Evolutionary conservation across 2,113 vertebrate species (phyloP).

Genomic region (Maccullochella peelii): DNA sequence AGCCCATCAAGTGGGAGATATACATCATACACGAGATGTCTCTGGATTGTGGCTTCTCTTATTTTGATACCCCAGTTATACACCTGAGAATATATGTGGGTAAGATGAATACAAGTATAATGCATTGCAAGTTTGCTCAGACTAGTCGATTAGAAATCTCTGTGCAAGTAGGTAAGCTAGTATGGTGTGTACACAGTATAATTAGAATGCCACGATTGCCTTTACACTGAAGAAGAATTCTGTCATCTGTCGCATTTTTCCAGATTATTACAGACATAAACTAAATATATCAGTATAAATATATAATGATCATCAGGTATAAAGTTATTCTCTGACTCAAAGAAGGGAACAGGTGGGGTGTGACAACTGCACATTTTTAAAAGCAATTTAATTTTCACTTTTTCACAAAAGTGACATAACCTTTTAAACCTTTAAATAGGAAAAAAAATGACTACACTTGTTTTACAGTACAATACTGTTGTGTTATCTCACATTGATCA

Average conservation of each 20-base stretch:
- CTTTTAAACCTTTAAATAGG: conserved; percentile 11
- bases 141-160: not conserved
- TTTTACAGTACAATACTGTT: not conserved
- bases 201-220: not conserved
- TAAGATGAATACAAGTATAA: not conserved
- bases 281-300: not conserved
- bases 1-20: not conserved
- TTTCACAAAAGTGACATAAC: not conserved
- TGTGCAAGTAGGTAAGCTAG: not conserved
- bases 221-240: not conserved
- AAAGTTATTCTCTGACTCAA: not conserved
- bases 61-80: not conserved
- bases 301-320: not conserved
- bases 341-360: not conserved
- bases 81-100: not conserved
- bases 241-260: not conserved
- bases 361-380: not conserved
- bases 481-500: conserved; percentile 4
- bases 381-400: not conserved
- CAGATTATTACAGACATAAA: not conserved
- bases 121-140: not conserved
- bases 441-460: not conserved
- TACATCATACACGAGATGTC: not conserved
- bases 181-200: not conserved
- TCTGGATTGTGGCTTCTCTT: not conserved